Base-by-base conservation (phyloP, 2,797 vertebrate genomes). In the Enoplosus armatus region DNA sequence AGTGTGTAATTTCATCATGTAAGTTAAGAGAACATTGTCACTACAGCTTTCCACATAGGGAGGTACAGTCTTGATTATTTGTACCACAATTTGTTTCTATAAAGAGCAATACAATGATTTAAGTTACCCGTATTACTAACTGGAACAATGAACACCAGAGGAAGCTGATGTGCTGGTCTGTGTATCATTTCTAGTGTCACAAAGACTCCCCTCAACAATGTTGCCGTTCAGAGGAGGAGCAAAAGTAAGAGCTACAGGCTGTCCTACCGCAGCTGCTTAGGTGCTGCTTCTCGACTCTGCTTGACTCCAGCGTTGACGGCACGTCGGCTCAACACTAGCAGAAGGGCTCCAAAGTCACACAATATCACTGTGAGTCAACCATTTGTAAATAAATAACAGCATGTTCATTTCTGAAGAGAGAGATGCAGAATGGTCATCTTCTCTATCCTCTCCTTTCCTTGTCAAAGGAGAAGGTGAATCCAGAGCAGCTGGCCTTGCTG, bases 401-500 rank as follows among this genome's bases (percentile, higher is more conserved):
- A 41, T n/a, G n/a, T 20, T 31, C 4, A n/a, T 45, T 35, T 60
- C 55, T 29, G 37, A 15, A 45, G 12, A 20, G 31, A n/a, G 4
- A 29, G 3, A 33, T 6, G 4, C n/a, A 26, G 14, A 5, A 24
- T n/a, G 3, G 3, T 79, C 7, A 50, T 67, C 6, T 31, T 79
- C 26, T 53, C 7, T 55, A 0, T 71, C 1, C 3, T 68, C 54
- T 47, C 11, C 9, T 67, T 16, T 45, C 1, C 43, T 39, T 35
- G 5, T 77, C 2, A 29, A 63, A 98, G 98, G 94, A 94, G 51
- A 92, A 85, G 43, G 77, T 90, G 8, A 94, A 95, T 41, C 87
- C 92, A 0, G 94, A 94, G 75, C 94, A 93, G 64, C 86, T 95
- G 47, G 90, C 91, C 3, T 81, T 96, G 1, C 77, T 98, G 35